Base-by-base conservation (phyloP, 2,113 vertebrate species). In the Lamprotornis superbus region DNA sequence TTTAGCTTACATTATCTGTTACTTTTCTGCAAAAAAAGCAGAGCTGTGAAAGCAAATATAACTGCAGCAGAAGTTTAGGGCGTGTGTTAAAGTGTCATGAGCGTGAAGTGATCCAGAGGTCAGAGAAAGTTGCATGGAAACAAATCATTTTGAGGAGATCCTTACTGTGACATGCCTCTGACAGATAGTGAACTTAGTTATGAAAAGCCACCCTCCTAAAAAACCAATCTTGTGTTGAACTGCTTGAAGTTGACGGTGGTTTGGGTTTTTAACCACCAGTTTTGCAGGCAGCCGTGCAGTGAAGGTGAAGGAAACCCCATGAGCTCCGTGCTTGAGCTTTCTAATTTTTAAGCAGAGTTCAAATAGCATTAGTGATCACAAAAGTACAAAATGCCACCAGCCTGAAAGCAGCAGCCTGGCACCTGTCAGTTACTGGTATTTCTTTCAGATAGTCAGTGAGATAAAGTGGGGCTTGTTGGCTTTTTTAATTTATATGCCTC, bases 371-470 rank as follows among this genome's bases (percentile, higher is more conserved):
- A 40, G 40, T 23, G 50, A 22, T 28, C 10, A 5, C 40, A 47
- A 0, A 74, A 52, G 3, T 4, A 12, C 0, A 28, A 27, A 64
- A 11, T 10, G 63, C 57, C 33, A 15, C 11, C 30, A 15, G 9
- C 15, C 22, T 9, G 14, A n/a, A 46, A 22, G 22, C 12, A 46
- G 47, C 28, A 56, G 7, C 40, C 40, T 60, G 19, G 18, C 3
- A 1, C 14, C 40, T 35, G 0, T 9, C 44, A 9, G 0, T 30
- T 33, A 4, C 0, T 7, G 23, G 7, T 21, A 0, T 37, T 89
- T 17, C 44, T 30, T 42, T 50, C 40, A 24, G 44, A 52, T 0
- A 15, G 12, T 35, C n/a, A 39, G 11, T 18, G 31, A 12, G 63
- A 24, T 15, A 1, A 21, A 16, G 6, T 2, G 21, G 52, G 37